Evolutionary conservation across 2,797 vertebrate genomes (phyloP).

Genomic region (Protosalanx chinensis): DNA sequence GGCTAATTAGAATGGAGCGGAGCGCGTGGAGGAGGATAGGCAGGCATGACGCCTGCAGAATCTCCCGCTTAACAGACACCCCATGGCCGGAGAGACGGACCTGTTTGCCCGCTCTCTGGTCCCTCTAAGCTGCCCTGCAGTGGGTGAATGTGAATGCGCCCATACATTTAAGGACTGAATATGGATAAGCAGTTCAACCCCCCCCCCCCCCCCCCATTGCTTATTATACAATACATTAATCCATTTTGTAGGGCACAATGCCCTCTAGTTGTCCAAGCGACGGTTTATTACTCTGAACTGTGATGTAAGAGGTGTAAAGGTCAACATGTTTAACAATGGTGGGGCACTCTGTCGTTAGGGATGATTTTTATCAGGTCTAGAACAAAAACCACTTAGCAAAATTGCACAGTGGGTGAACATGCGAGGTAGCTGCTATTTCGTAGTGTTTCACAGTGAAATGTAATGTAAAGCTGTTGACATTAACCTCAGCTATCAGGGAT

Average conservation of each 20-base stretch:
- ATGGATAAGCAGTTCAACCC: not conserved
- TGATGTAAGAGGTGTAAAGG: slow-evolving; percentile 55
- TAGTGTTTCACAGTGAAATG: not conserved
- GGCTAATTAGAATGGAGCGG: slow-evolving; percentile 63
- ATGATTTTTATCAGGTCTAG: slow-evolving; percentile 45
- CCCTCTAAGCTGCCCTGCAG: slow-evolving; percentile 47
- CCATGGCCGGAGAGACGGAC: slow-evolving; percentile 18
- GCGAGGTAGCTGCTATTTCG: not conserved
- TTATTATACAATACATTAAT: not conserved
- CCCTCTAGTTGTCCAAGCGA: slow-evolving; percentile 13
- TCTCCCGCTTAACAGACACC: slow-evolving; percentile 36
- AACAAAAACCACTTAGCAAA: slow-evolving; percentile 20
- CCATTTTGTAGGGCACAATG: not conserved
- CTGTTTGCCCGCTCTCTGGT: slow-evolving; percentile 15
- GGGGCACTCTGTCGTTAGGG: slow-evolving; percentile 28
- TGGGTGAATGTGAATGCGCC: slow-evolving; percentile 54
- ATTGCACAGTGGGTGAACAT: not conserved
- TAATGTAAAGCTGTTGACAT: slow-evolving; percentile 3
- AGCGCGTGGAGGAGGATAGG: slow-evolving; percentile 40
- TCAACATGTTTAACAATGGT: slow-evolving; percentile 57
- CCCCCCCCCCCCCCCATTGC: not conserved
- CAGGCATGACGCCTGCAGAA: slow-evolving; percentile 46
- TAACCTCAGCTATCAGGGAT: slow-evolving; percentile 1
- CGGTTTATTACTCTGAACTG: slow-evolving; percentile 40
- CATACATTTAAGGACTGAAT: slow-evolving; percentile 34